Evolutionary conservation across 1,140 invertebrate species (phyloP), one percentile per base, ranked within the genome.

Genomic region (Musca vetustissima): DNA sequence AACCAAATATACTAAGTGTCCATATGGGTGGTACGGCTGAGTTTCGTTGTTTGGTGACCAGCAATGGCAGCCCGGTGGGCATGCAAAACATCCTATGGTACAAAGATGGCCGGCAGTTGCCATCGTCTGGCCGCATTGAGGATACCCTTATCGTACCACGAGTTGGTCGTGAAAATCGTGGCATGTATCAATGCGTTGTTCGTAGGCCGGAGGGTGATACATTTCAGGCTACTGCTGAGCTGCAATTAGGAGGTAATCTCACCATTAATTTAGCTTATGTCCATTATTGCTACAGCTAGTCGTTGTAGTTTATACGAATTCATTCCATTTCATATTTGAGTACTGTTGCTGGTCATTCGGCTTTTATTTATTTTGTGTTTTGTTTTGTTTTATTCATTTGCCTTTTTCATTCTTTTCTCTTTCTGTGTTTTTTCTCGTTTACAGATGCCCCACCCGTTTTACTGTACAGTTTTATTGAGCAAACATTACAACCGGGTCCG

Each of bases 181-280:
- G 93, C 69, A 94, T 95, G 91, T 95, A 94, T 82, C 92, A 93
- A 76, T 94, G 92, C 78, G 87, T 95, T 70, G 92, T 92, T 0
- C 85, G 88, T 66, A 82, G 89, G 67, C 87, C 90, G 21, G 90
- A 92, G 72, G 88, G 89, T 9, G 91, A 93, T 73, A 91, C 89
- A 2, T 90, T 90, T 17, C 93, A 95, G 80, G 92, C 90, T 14
- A 87, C 92, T 0, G 90, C 91, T 0, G 91, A 94, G 83, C 85
- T 95, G 24, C 87, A 90, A 75, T 83, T 95, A 43, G 93, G 92
- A 78, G 92, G 93, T 94, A 83, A 70, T 49, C 14, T 49, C 13
- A 53, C 52, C 22, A 53, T 53, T 53, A 22, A 53, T 53, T 53
- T 53, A 43, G 36, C 36, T 43, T 43, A 43, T 13, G 11, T 53